A percentile compares a stretch with the other conserved stretches of the same genome.
Conservation (phyloP, 2,797 vertebrate genomes). For the Micromesistius poutassou region DNA sequence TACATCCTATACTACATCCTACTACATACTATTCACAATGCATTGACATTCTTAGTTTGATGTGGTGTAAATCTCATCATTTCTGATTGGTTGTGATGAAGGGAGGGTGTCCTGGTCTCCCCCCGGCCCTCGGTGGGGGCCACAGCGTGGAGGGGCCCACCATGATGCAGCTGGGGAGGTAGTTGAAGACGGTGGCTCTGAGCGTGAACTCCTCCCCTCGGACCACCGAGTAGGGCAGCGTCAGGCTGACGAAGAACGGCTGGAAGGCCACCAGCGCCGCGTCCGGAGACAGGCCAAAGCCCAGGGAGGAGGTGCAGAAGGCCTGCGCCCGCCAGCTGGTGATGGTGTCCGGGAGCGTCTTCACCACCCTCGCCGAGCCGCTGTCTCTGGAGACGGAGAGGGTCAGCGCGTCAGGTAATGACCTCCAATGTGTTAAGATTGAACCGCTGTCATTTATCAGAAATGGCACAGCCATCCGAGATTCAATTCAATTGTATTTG, state of each 20-base stretch:
- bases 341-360: constrained; percentile 75
- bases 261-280: constrained; percentile 75
- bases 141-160: constrained; percentile 56
- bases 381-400: constrained; percentile 39
- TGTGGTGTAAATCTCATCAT: no score
- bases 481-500: no score
- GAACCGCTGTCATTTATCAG: no score
- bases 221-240: constrained; percentile 83
- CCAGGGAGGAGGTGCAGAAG: constrained; percentile 75
- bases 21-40: neutral
- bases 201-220: constrained; percentile 80
- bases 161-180: constrained; percentile 77
- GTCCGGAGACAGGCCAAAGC: constrained; percentile 77
- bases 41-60: neutral
- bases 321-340: constrained; percentile 80
- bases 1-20: no score
- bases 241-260: constrained; percentile 85
- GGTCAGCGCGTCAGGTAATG: neutral
- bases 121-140: no score
- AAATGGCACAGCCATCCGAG: neutral
- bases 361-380: constrained; percentile 47
- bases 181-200: constrained; percentile 83
- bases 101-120: no score
- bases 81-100: no score
- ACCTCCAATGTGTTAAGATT: neutral